These are phyloP conservation scores for Lacerta viridis DNA, from an alignment of 2,797 vertebrate genomes.

Conservation along the genomic window DNA sequence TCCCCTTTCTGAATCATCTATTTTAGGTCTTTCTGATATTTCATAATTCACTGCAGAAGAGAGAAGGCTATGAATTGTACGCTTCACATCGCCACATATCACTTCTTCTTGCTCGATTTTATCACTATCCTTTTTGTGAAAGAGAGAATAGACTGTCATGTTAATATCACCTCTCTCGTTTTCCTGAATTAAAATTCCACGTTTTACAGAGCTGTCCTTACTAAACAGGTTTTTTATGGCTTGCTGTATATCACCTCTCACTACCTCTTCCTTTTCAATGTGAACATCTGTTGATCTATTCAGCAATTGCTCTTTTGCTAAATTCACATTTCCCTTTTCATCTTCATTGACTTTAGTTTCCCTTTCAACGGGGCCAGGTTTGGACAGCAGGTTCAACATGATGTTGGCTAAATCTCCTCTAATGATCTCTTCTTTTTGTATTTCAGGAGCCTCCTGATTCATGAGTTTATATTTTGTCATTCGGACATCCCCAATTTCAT, in stretches of 20 bases:
- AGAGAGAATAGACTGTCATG: slow-evolving; percentile 94
- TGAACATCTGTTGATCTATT: slow-evolving; percentile 82
- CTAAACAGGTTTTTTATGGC: slow-evolving; percentile 88
- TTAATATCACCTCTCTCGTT: slow-evolving; percentile 92
- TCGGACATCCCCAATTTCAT: slow-evolving; percentile 92
- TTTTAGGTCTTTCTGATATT: slow-evolving; percentile 80
- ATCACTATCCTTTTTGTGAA: slow-evolving; percentile 84
- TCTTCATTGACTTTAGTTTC: slow-evolving; percentile 87
- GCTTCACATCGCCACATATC: slow-evolving; percentile 87
- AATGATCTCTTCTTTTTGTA: slow-evolving; percentile 91
- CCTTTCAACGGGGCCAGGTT: slow-evolving; percentile 79
- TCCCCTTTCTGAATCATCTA: slow-evolving; percentile 90
- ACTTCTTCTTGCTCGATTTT: slow-evolving; percentile 84
- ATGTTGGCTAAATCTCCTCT: slow-evolving; percentile 89
- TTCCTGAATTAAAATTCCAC: slow-evolving; percentile 93
- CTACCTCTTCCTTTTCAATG: slow-evolving; percentile 88
- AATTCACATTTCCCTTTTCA: slow-evolving; percentile 89
- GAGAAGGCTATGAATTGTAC: slow-evolving; percentile 86
- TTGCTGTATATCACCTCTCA: slow-evolving; percentile 89
- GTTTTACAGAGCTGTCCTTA: slow-evolving; percentile 80
- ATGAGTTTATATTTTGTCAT: slow-evolving; percentile 95
- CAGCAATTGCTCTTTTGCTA: slow-evolving; percentile 88
- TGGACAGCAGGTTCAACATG: slow-evolving; percentile 90
- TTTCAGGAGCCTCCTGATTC: slow-evolving; percentile 89
- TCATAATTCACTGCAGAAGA: slow-evolving; percentile 79